Conservation (phyloP, 2,797 vertebrate genomes). For the Tenualosa thibaudeaui region DNA sequence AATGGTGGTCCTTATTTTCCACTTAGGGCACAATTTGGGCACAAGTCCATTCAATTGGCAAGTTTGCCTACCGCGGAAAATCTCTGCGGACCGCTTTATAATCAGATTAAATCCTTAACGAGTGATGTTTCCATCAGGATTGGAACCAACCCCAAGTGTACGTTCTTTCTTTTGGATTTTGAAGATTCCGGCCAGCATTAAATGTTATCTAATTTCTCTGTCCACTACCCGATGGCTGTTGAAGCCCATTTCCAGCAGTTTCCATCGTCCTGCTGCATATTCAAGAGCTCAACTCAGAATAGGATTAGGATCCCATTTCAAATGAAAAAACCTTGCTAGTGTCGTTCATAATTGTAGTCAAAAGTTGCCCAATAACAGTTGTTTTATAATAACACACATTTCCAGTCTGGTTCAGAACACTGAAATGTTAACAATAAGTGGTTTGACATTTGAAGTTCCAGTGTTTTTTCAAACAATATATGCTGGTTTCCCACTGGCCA, state of each 20-base stretch:
- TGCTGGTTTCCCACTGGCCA: neutral
- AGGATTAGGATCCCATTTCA: constrained; percentile 23
- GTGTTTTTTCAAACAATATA: constrained; percentile 16
- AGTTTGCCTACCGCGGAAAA: constrained; percentile 52
- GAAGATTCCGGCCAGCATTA: constrained; percentile 2
- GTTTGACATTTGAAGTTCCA: constrained; percentile 16
- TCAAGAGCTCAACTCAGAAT: constrained; percentile 8
- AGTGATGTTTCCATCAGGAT: constrained; percentile 43
- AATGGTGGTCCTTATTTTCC: constrained; percentile 53
- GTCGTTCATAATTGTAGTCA: constrained; percentile 17
- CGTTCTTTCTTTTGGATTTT: constrained; percentile 19
- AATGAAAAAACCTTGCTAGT: neutral
- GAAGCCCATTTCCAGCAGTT: neutral
- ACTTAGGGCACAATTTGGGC: constrained; percentile 44
- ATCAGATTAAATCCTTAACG: constrained; percentile 57
- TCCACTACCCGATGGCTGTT: neutral
- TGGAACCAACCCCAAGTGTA: constrained; percentile 30
- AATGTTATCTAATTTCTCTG: constrained; percentile 12
- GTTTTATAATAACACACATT: constrained; percentile 19
- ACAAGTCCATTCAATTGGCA: constrained; percentile 42
- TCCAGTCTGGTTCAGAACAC: neutral
- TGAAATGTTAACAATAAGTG: neutral
- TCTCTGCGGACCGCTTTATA: constrained; percentile 42
- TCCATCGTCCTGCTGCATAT: neutral
- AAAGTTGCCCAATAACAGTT: constrained; percentile 4